Base-by-base conservation (phyloP, 1,140 invertebrate genomes). In the Micrasema minimum region DNA sequence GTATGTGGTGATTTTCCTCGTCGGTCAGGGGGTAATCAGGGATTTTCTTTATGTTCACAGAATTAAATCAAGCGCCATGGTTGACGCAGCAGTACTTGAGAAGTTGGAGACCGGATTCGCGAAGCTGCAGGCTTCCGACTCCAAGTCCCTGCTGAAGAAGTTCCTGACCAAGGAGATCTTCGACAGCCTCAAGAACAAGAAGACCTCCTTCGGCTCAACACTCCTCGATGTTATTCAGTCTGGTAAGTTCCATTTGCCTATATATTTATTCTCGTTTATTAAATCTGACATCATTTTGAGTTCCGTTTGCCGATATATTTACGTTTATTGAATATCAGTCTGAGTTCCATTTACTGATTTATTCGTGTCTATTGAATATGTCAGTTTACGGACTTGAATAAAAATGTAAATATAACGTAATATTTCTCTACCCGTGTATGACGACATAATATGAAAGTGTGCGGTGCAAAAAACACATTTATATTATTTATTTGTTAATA, bases 81-180 rank as follows among this genome's bases (percentile, higher is more conserved):
- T 94, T 85, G 94, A 95, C 85, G 90, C 92, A 77, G 92, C 90
- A 83, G 90, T 91, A 78, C 82, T 94, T 80, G 92, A 95, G 79
- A 96, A 96, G 87, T 85, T 97, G 84, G 94, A 96, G 85, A 89
- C 92, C 80, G 94, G 93, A 77, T 96, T 90, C 86, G 89, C 91
- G 87, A 97, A 96, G 85, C 86, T 98, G 77, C 85, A 89, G 74
- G 90, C 86, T 72, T 95, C 94, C 66, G 92, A 96, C 83, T 96
- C 95, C 82, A 96, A 97, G 83, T 97, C 96, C 50, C 87, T 98
- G 79, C 85, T 98, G 86, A 98, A 97, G 88, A 98, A 98, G 82
- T 93, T 95, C 85, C 88, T 98, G 59, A 93, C 93, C 77, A 91
- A 90, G 83, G 93, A 96, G 78, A 83, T 97, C 16, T 96, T 97